A percentile compares a stretch with the other conserved stretches of the same genome.
phyloP scores from a whole-genome alignment of 2,888 invertebrate genomes.

The Synanthedon myopaeformis region DNA sequence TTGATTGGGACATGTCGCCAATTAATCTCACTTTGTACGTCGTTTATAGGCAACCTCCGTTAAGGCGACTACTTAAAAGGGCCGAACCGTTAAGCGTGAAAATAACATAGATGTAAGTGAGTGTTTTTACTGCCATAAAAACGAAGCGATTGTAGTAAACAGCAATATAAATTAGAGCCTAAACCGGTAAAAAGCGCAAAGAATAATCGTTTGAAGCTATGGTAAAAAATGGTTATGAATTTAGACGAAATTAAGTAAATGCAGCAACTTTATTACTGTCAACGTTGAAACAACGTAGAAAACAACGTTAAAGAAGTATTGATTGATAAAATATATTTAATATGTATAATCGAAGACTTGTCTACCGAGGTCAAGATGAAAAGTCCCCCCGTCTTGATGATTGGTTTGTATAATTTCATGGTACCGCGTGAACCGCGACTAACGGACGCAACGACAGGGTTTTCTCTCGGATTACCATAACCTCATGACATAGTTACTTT shows the following conservation, averaged over 20 bases:
- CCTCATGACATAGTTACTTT: conserved; percentile 54
- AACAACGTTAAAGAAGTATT: too few species aligned
- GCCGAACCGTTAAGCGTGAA: not conserved
- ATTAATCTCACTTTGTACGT: not conserved
- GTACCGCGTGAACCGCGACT: conserved; percentile 45
- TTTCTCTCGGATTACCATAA: conserved; percentile 50
- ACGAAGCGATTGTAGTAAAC: too few species aligned
- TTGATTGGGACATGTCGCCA: not conserved
- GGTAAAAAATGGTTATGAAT: too few species aligned
- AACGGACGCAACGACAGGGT: conserved; percentile 31
- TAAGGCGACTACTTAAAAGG: not conserved
- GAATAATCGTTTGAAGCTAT: too few species aligned
- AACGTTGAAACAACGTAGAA: too few species aligned
- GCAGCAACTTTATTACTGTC: too few species aligned
- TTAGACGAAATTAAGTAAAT: too few species aligned
- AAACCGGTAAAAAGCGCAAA: too few species aligned
- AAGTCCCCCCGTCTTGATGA: conserved; percentile 42
- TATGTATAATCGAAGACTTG: not conserved
- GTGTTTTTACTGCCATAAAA: too few species aligned
- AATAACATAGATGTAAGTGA: not conserved
- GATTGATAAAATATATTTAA: too few species aligned
- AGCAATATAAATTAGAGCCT: too few species aligned
- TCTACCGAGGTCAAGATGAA: conserved; percentile 33
- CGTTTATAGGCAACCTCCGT: not conserved
- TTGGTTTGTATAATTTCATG: conserved; percentile 56